A percentile compares a stretch with the other conserved stretches of the same genome.
These are phyloP conservation scores for Xestia rhomboidea DNA, from an alignment of 2,888 invertebrate species.

Conservation along the genomic window DNA sequence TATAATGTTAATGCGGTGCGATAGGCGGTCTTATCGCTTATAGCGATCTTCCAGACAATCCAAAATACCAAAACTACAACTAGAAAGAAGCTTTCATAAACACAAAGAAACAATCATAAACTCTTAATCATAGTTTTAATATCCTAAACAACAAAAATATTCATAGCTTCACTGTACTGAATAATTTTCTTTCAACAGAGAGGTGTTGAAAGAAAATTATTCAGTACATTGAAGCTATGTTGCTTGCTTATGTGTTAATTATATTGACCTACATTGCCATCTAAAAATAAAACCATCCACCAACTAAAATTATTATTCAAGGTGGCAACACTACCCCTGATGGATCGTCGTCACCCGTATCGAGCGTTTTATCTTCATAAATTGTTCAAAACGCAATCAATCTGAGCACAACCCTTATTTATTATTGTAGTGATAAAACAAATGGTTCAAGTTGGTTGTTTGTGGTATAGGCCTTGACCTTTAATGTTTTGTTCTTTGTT, in stretches of 20 bases:
- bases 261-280: conserved; percentile 26
- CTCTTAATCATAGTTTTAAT: background rate
- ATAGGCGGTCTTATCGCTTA: no score
- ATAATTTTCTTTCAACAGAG: background rate
- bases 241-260: no score
- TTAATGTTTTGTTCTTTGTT: background rate
- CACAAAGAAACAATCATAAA: background rate
- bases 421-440: conserved; percentile 61
- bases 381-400: conserved; percentile 67
- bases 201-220: no score
- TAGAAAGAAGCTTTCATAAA: background rate
- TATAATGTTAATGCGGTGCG: no score
- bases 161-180: background rate
- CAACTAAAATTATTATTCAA: conserved; percentile 58
- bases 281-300: conserved; percentile 35
- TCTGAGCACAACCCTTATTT: conserved; percentile 63
- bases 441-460: conserved; percentile 48
- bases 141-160: background rate
- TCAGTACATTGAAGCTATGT: no score
- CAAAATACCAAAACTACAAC: background rate
- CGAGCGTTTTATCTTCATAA: conserved; percentile 69
- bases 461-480: conserved; percentile 35
- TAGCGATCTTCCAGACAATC: no score
- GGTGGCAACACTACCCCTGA: conserved; percentile 49
- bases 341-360: conserved; percentile 55